Percentiles rank a stretch among this genome's conserved stretches.
Conservation (phyloP, 2,797 vertebrate genomes). For the Nothura maculosa region DNA sequence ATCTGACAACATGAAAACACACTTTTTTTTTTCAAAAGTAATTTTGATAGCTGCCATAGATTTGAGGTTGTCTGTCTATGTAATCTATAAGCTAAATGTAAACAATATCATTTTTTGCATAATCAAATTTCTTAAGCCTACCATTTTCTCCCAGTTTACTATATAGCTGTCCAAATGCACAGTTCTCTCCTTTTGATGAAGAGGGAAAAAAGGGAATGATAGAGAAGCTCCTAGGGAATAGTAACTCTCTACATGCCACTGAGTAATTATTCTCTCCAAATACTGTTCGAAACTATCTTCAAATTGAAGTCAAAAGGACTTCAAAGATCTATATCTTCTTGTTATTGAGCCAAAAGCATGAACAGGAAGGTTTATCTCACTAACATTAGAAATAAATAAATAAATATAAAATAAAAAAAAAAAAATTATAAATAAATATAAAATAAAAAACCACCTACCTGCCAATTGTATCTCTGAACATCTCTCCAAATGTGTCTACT, state of each 20-base stretch:
- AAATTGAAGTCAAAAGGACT: background rate
- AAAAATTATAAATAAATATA: too few species aligned
- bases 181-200: slow-evolving; percentile 14
- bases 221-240: background rate
- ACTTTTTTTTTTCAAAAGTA: background rate
- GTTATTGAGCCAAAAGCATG: background rate
- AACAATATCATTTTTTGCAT: background rate
- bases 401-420: background rate
- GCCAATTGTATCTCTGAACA: background rate
- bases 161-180: background rate
- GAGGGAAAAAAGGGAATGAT: background rate
- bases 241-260: background rate
- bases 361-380: background rate
- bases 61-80: background rate
- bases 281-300: slow-evolving; percentile 1
- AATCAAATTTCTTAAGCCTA: slow-evolving; percentile 26
- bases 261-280: slow-evolving; percentile 3
- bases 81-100: background rate
- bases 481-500: background rate
- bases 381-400: background rate
- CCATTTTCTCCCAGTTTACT: background rate
- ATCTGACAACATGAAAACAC: background rate
- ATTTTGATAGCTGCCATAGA: background rate
- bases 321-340: background rate
- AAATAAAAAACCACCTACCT: background rate